These are phyloP conservation scores for Calephelis nemesis DNA, from an alignment of 1,140 invertebrate species.

Conservation along the genomic window DNA sequence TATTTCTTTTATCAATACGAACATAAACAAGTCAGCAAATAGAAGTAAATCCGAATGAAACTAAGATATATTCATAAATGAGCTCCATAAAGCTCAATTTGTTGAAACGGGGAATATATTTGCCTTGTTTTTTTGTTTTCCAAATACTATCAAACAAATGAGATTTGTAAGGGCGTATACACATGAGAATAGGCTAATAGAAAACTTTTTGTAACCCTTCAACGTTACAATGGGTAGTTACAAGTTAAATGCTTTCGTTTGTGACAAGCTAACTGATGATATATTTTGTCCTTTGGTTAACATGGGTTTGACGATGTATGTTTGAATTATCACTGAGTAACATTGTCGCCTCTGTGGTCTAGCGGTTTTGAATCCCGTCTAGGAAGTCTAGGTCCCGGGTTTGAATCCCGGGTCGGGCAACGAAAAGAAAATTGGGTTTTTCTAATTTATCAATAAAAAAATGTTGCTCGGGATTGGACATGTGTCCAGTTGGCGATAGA, in stretches of 20 bases:
- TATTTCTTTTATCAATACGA: background rate
- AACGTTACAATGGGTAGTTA: background rate
- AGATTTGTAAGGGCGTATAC: conserved; percentile 13
- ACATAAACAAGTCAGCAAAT: background rate
- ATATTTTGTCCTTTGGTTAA: too few species aligned
- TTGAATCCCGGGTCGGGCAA: too few species aligned
- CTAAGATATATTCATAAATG: conserved; percentile 17
- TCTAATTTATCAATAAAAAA: too few species aligned
- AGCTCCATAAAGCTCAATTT: conserved; percentile 15
- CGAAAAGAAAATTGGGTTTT: too few species aligned
- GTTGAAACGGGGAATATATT: conserved; percentile 11
- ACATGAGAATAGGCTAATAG: background rate
- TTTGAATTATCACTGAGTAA: too few species aligned
- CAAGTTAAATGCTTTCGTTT: background rate
- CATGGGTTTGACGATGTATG: too few species aligned
- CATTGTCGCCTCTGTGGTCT: too few species aligned
- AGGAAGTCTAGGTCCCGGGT: too few species aligned
- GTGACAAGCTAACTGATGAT: too few species aligned
- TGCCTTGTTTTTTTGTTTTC: conserved; percentile 8
- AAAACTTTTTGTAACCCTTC: conserved; percentile 7
- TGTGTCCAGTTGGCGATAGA: too few species aligned
- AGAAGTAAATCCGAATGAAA: conserved; percentile 11
- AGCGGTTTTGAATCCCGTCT: too few species aligned
- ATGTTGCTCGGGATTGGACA: too few species aligned
- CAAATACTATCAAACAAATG: conserved; percentile 14